These are phyloP conservation scores for Malacoraja senta DNA, from an alignment of 2,797 vertebrate genomes.

Conservation along the genomic window DNA sequence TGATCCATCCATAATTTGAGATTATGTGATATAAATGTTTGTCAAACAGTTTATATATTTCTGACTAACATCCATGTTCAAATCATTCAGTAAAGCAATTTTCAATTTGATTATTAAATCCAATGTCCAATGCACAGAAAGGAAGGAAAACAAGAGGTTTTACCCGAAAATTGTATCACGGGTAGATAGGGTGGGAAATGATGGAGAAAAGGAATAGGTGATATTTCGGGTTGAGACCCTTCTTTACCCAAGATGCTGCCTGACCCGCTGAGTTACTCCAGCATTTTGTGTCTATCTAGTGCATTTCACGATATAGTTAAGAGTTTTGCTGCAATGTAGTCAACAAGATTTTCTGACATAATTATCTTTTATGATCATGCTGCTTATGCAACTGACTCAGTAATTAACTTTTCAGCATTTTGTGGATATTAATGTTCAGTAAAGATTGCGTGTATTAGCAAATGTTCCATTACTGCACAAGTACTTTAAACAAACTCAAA, in stretches of 20 bases:
- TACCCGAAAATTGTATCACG: no score
- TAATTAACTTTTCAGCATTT: background rate
- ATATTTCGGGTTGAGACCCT: no score
- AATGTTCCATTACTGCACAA: background rate
- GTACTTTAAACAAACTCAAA: background rate
- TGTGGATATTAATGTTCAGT: background rate
- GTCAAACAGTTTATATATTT: background rate
- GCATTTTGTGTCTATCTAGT: no score
- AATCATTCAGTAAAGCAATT: background rate
- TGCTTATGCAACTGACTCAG: background rate
- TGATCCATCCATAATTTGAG: background rate
- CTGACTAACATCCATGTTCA: background rate
- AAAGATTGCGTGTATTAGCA: background rate
- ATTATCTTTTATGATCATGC: background rate
- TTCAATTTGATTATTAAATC: background rate
- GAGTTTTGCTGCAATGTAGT: background rate
- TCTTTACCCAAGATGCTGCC: no score
- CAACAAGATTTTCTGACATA: background rate
- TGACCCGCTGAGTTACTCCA: no score
- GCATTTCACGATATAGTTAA: background rate
- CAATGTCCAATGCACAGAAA: no score
- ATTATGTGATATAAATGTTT: background rate
- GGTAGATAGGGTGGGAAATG: no score
- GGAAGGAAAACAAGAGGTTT: no score
- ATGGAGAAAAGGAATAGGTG: no score